Evolutionary conservation across 2,888 invertebrate species (phyloP).

Genomic region (Petrophora chlorosata): DNA sequence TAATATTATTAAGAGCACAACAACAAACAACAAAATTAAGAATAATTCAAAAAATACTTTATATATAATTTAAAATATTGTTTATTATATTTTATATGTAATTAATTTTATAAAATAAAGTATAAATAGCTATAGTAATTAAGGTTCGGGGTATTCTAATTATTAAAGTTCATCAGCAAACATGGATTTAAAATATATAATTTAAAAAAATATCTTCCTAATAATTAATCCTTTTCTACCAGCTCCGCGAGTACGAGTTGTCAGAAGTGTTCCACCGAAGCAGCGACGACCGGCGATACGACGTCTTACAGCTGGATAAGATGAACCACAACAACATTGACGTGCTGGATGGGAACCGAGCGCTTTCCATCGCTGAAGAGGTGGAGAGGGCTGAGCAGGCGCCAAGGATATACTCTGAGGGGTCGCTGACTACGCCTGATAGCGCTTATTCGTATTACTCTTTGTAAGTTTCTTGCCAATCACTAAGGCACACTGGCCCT

Average conservation of each 20-base stretch:
- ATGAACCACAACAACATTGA: constrained; percentile 82
- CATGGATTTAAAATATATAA: too few species aligned
- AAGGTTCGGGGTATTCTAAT: too few species aligned
- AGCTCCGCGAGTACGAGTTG: constrained; percentile 94
- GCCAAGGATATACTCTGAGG: constrained; percentile 80
- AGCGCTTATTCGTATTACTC: constrained; percentile 75
- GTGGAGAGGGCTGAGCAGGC: constrained; percentile 88
- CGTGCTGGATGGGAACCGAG: constrained; percentile 88
- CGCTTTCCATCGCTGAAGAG: constrained; percentile 90
- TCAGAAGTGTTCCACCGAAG: constrained; percentile 93
- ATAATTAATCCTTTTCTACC: constrained; percentile 33
- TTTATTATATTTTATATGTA: too few species aligned
- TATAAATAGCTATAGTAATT: too few species aligned
- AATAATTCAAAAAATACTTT: too few species aligned
- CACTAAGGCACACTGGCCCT: background rate
- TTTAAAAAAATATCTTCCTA: too few species aligned
- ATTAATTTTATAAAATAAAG: too few species aligned
- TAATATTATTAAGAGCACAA: too few species aligned
- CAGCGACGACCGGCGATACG: constrained; percentile 90
- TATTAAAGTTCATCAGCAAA: too few species aligned
- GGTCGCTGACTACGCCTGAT: constrained; percentile 73
- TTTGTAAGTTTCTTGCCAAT: constrained; percentile 57
- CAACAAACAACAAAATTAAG: too few species aligned
- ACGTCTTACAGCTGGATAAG: constrained; percentile 86
- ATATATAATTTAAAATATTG: too few species aligned